These are phyloP conservation scores for Microchirus variegatus DNA, from an alignment of 2,797 vertebrate genomes.

Conservation along the genomic window DNA sequence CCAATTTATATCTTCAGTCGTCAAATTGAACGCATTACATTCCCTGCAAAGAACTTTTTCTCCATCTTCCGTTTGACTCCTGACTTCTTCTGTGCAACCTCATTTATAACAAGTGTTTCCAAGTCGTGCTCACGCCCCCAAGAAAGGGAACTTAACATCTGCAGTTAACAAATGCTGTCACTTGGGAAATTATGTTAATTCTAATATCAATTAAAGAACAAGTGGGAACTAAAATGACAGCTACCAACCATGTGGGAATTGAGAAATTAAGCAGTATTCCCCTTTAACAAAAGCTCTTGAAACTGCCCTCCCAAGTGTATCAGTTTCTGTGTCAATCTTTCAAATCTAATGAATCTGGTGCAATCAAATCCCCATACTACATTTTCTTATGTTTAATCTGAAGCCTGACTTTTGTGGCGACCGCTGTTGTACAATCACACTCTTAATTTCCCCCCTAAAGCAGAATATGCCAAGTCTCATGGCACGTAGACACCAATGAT, in stretches of 20 bases:
- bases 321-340: constrained; percentile 68
- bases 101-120: background rate
- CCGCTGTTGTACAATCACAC: constrained; percentile 73
- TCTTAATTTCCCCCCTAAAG: constrained; percentile 73
- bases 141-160: constrained; percentile 19
- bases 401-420: constrained; percentile 63
- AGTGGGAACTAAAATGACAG: constrained; percentile 9
- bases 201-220: constrained; percentile 62
- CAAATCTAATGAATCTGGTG: constrained; percentile 68
- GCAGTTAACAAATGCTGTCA: constrained; percentile 12
- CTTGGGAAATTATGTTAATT: constrained; percentile 16
- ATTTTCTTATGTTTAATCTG: constrained; percentile 76
- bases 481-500: constrained; percentile 73
- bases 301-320: constrained; percentile 56
- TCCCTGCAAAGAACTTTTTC: background rate
- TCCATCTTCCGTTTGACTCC: constrained; percentile 17
- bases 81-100: constrained; percentile 24
- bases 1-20: constrained; percentile 13
- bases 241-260: constrained; percentile 41
- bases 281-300: constrained; percentile 57
- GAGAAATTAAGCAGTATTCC: constrained; percentile 55
- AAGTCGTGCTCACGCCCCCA: background rate
- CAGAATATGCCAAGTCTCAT: constrained; percentile 71
- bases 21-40: constrained; percentile 23
- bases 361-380: constrained; percentile 61